Base-by-base conservation (phyloP, 2,113 vertebrate species). In the Macroglossus sobrinus region DNA sequence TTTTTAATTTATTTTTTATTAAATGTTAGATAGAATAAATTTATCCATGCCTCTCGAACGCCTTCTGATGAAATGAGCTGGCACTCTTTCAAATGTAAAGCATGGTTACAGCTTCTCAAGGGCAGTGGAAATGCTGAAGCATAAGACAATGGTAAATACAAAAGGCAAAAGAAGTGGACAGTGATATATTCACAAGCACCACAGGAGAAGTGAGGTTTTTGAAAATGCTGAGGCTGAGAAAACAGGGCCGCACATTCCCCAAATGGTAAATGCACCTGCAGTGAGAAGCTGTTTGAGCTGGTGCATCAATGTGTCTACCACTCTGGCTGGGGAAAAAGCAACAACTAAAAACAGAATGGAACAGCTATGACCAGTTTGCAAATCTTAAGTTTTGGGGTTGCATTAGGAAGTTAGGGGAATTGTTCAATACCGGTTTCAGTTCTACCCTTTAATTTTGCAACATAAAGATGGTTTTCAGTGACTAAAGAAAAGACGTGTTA, bases 1-100 rank as follows among this genome's bases (percentile, higher is more conserved):
- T 96, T 98, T 98, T 98, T 98, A 99, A 99, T 99, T 98, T 98
- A 99, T 98, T 98, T 98, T 98, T 98, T 98, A 98, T 98, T 99
- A 99, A 99, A 98, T 97, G 98, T 97, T 98, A 97, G 97, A 96
- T 98, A 97, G 98, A 98, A 98, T 98, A 98, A 98, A 98, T 99
- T 98, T 97, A 98, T 98, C 96, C 91, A 57, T 95, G 97, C 98
- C 97, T 98, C 94, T 95, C 97, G 98, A 97, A 97, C 97, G 96
- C 95, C 64, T 47, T 97, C 97, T 98, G 98, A 99, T 98, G 98
- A 98, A 99, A 99, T 98, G 98, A 98, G 96, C 96, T 99, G 98
- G 98, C 98, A 96, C 95, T 97, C 94, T 97, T 98, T 98, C 98
- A 98, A 97, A 98, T 96, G 96, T 98, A 98, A 98, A 98, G 98